Conservation (phyloP, 2,888 invertebrate genomes). For the Gasteruption jaculator region DNA sequence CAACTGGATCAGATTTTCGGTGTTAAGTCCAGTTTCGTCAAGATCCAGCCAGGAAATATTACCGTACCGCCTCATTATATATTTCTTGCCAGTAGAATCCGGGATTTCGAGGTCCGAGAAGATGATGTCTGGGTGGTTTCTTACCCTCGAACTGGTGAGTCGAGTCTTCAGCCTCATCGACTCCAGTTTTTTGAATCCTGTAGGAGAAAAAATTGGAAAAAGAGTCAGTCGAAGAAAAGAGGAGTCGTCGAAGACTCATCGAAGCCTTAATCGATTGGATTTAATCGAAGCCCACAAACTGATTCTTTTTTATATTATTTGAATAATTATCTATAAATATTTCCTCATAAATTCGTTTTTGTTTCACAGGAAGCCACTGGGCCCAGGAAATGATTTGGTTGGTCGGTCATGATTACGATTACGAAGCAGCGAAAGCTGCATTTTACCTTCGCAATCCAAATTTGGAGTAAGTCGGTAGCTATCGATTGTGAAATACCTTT, state of each 20-base stretch:
- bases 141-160: slow-evolving; percentile 79
- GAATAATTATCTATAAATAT: slow-evolving; percentile 10
- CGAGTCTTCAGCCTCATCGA: background rate
- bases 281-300: background rate
- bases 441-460: slow-evolving; percentile 58
- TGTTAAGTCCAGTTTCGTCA: slow-evolving; percentile 65
- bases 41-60: slow-evolving; percentile 68
- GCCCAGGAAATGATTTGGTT: slow-evolving; percentile 91
- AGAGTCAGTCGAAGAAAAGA: too few relatives aligned
- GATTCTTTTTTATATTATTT: slow-evolving; percentile 8
- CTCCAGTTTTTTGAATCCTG: too few relatives aligned
- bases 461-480: slow-evolving; percentile 36
- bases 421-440: slow-evolving; percentile 63
- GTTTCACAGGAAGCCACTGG: slow-evolving; percentile 77
- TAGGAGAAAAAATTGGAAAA: background rate
- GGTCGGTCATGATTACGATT: slow-evolving; percentile 76
- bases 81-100: slow-evolving; percentile 65
- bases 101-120: slow-evolving; percentile 66
- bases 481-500: background rate
- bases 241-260: too few relatives aligned
- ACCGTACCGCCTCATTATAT: slow-evolving; percentile 67
- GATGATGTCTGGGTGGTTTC: slow-evolving; percentile 85
- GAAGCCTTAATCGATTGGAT: background rate
- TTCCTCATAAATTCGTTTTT: slow-evolving; percentile 11
- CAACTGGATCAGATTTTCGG: slow-evolving; percentile 67